These are phyloP conservation scores for Cariama cristata DNA, from an alignment of 2,113 vertebrate species.

Conservation along the genomic window DNA sequence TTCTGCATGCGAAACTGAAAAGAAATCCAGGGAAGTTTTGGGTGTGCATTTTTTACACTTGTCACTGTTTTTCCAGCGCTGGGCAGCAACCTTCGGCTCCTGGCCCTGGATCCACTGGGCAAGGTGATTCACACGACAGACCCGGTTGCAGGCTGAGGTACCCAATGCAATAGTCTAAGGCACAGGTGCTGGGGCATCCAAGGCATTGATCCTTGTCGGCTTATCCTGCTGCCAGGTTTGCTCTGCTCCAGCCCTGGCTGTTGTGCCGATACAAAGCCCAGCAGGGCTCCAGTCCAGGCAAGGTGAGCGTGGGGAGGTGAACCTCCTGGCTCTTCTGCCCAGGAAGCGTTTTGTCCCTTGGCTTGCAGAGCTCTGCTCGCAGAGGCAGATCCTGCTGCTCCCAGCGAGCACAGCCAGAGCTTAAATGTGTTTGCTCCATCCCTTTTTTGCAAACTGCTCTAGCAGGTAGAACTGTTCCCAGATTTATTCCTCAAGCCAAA, in stretches of 20 bases:
- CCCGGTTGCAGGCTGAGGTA: not conserved
- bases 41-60: not conserved
- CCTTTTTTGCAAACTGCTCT: not conserved
- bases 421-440: not conserved
- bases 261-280: not conserved
- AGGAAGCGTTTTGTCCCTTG: not conserved
- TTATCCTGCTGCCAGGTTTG: not conserved
- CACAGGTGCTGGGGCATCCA: not conserved
- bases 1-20: not conserved
- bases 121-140: not conserved
- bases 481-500: not conserved
- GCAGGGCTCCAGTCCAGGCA: not conserved
- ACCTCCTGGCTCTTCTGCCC: not conserved
- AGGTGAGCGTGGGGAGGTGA: accelerated
- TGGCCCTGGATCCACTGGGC: not conserved
- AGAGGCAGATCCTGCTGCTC: not conserved
- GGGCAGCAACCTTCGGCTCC: not conserved
- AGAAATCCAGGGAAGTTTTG: not conserved
- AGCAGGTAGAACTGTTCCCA: not conserved
- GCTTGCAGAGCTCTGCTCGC: not conserved
- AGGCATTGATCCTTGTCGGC: no score
- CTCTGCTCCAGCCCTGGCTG: not conserved
- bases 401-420: not conserved
- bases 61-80: not conserved
- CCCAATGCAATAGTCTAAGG: accelerated